Evolutionary conservation across 2,888 invertebrate genomes (phyloP).

Genomic region (Acleris literana): DNA sequence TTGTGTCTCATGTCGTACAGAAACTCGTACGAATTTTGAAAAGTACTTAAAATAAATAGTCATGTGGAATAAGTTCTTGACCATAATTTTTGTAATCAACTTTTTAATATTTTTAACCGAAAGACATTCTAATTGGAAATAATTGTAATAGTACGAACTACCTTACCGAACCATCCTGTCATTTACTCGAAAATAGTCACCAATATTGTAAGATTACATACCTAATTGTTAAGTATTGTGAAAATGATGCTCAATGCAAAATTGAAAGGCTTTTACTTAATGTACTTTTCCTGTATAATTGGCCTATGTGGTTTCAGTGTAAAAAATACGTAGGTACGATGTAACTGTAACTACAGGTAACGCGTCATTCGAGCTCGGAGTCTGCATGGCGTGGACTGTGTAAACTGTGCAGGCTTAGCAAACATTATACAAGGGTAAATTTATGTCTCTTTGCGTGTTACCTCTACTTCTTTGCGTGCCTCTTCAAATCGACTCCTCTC

Average conservation of each 20-base stretch:
- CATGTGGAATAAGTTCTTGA: conserved; percentile 32
- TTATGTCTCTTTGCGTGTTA: background rate
- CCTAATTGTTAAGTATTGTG: conserved; percentile 33
- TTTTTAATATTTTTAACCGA: conserved; percentile 45
- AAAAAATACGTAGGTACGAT: conserved; percentile 15
- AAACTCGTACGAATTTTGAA: conserved; percentile 46
- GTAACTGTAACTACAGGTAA: conserved; percentile 6
- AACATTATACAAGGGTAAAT: background rate
- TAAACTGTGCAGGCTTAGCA: background rate
- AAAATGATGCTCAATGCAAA: conserved; percentile 35
- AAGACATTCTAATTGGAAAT: conserved; percentile 49
- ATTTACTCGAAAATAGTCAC: conserved; percentile 57
- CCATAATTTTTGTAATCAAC: conserved; percentile 36
- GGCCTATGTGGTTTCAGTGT: conserved; percentile 5
- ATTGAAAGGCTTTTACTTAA: conserved; percentile 26
- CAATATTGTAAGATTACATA: conserved; percentile 38
- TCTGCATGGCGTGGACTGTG: background rate
- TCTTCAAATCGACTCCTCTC: no score
- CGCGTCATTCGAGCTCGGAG: background rate
- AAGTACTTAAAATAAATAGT: conserved; percentile 65
- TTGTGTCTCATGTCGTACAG: conserved; percentile 49
- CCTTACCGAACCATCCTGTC: conserved; percentile 61
- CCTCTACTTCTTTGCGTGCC: no score
- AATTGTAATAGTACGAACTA: conserved; percentile 64
- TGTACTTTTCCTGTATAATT: conserved; percentile 27